Evolutionary conservation across 2,113 vertebrate genomes (phyloP).

Genomic region (rabbit (Oryctolagus cuniculus)): mOryCun1.1 NC_091449.1:38825501-38826000

Average conservation of each 20-base stretch:
- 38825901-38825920: background rate
- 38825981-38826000: too few relatives aligned
- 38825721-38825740: background rate
- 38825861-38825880: background rate
- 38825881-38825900: too few relatives aligned
- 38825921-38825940: background rate
- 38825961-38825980: fast-evolving
- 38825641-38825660: background rate
- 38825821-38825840: background rate
- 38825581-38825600: background rate
- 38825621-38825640: background rate
- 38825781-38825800: fast-evolving
- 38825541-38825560: fast-evolving
- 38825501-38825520: background rate
- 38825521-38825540: background rate
- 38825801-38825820: background rate
- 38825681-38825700: background rate
- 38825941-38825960: too few relatives aligned
- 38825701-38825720: background rate
- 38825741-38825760: fast-evolving
- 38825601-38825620: background rate
- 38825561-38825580: background rate
- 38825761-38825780: background rate
- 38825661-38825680: too few relatives aligned
- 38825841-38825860: background rate